Evolutionary conservation across 2,797 vertebrate genomes (phyloP).

Genomic region (Mycteria americana): DNA sequence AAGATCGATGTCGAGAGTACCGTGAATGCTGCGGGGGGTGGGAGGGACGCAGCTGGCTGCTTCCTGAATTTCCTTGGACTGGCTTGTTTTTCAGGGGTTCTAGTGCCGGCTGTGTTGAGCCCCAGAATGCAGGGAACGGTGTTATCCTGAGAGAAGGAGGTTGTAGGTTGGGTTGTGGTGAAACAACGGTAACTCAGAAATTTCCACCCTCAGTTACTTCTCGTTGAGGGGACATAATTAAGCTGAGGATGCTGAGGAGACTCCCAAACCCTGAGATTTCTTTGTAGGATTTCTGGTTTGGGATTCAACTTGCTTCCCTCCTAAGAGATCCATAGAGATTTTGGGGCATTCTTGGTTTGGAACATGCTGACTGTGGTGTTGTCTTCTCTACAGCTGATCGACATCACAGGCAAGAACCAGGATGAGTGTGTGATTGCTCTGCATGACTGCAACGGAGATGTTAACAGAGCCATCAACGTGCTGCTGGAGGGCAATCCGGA

Average conservation of each 20-base stretch:
- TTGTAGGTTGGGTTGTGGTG: not conserved
- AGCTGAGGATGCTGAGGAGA: not conserved
- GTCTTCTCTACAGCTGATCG: constrained; percentile 84
- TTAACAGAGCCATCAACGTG: constrained; percentile 98
- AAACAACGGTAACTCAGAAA: not conserved
- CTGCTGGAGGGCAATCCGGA: constrained; percentile 97
- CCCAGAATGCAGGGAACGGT: not conserved
- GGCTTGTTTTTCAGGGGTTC: not conserved
- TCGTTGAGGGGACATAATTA: rapidly evolving
- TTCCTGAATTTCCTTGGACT: not conserved
- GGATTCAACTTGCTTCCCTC: not conserved
- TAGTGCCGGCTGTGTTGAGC: not conserved
- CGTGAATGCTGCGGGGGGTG: rapidly evolving
- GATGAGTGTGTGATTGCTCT: constrained; percentile 98
- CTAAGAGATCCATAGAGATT: not conserved
- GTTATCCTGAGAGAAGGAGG: not conserved
- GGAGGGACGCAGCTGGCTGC: not conserved
- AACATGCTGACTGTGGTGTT: not conserved
- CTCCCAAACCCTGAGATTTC: not conserved
- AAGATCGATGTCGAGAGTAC: too few species aligned
- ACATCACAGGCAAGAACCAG: constrained; percentile 99
- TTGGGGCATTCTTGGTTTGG: not conserved
- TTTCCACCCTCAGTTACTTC: not conserved
- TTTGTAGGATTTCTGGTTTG: not conserved
- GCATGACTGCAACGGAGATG: constrained; percentile 97